Evolutionary conservation across 2,113 vertebrate species (phyloP).

Genomic region (Procavia capensis): DNA sequence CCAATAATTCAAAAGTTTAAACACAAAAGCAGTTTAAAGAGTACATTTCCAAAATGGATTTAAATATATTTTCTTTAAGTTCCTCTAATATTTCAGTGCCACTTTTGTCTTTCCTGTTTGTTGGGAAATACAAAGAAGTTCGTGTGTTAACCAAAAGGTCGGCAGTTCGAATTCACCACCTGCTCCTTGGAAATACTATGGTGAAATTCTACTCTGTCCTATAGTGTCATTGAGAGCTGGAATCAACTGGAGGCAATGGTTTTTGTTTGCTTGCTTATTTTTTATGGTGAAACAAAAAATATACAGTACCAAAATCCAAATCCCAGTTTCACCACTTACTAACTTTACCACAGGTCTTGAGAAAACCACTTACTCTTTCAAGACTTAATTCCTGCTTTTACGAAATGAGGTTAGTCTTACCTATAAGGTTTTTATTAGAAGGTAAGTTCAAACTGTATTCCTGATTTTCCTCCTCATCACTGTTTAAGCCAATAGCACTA

Average conservation of each 20-base stretch:
- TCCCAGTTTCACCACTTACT: neutral
- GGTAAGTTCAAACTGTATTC: neutral
- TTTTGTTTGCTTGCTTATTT: no score
- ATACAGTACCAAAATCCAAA: neutral
- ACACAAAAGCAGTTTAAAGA: neutral
- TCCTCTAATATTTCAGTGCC: neutral
- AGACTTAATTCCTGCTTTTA: neutral
- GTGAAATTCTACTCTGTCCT: no score
- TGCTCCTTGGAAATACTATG: no score
- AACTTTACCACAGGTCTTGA: neutral
- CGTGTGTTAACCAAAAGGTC: no score
- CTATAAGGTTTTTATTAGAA: neutral
- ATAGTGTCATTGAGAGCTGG: no score
- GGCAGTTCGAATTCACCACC: no score
- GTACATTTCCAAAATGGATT: neutral
- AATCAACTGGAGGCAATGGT: no score
- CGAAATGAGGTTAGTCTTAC: neutral
- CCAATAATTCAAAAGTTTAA: neutral
- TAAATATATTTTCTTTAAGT: neutral
- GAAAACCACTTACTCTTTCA: neutral
- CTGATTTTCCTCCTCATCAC: neutral
- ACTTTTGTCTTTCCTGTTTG: slow-evolving; percentile 35
- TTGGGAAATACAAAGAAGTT: neutral
- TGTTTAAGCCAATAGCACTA: neutral
- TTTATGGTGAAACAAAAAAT: neutral